phyloP scores from a whole-genome alignment of 2,113 vertebrate genomes.

The Callorhinus ursinus region DNA sequence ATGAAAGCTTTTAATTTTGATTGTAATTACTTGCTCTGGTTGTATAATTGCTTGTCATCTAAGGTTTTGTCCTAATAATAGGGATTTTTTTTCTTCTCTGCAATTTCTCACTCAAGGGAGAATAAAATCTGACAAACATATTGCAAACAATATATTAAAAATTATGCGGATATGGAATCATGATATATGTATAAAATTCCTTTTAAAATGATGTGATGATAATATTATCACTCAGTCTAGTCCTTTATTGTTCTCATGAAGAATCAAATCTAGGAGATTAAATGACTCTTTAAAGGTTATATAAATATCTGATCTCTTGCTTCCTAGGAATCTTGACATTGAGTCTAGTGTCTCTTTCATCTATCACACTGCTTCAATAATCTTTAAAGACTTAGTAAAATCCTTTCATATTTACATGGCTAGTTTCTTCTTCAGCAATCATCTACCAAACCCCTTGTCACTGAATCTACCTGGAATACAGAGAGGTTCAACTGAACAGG shows the following conservation, averaged over 20 bases:
- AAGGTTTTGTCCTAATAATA: slow-evolving; percentile 11
- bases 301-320: not conserved
- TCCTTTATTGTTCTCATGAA: not conserved
- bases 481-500: not conserved
- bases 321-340: not conserved
- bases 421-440: not conserved
- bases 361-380: not conserved
- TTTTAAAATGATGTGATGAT: not conserved
- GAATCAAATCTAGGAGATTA: not conserved
- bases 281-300: not conserved
- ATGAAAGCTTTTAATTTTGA: slow-evolving; percentile 55
- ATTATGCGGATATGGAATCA: not conserved
- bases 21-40: slow-evolving; percentile 61
- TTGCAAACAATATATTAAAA: not conserved
- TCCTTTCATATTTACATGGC: not conserved
- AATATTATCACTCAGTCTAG: not conserved
- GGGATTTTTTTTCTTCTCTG: not conserved
- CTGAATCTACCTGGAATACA: not conserved
- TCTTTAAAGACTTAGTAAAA: not conserved
- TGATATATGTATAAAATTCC: not conserved
- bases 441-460: not conserved
- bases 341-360: not conserved
- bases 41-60: slow-evolving; percentile 64
- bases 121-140: slow-evolving; percentile 36
- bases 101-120: not conserved